Conservation (phyloP, 2,113 vertebrate genomes). For the Channa maculata region DNA sequence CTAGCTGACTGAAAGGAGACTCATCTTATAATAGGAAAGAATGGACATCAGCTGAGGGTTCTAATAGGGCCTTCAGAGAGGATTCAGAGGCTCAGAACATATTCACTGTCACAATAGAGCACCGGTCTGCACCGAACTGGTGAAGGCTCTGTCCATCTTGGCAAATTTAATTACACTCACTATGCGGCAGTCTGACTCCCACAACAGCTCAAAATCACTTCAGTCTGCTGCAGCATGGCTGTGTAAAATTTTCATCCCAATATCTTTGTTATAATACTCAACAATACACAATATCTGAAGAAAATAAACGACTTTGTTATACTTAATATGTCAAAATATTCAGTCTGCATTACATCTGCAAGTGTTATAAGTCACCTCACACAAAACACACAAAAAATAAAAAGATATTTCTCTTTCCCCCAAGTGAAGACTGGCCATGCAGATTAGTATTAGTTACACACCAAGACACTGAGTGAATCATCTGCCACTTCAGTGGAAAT, state of each 20-base stretch:
- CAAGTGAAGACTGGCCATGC: background rate
- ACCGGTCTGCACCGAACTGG: conserved; percentile 51
- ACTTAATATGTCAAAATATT: background rate
- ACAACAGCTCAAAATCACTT: conserved; percentile 49
- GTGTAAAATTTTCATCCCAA: conserved; percentile 21
- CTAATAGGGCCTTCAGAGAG: conserved; percentile 72
- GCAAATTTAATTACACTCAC: conserved; percentile 61
- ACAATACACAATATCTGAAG: background rate
- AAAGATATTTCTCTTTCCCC: background rate
- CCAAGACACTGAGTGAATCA: no score
- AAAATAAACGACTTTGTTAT: background rate
- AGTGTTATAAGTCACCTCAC: background rate
- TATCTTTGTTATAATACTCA: conserved; percentile 7
- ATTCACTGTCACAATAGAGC: conserved; percentile 62
- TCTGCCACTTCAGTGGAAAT: no score
- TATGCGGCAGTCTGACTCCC: conserved; percentile 32
- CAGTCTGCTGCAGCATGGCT: conserved; percentile 14
- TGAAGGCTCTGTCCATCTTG: conserved; percentile 47
- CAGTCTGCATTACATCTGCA: background rate
- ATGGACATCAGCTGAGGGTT: conserved; percentile 47
- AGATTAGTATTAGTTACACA: background rate
- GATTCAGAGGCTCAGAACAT: conserved; percentile 64
- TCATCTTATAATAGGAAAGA: conserved; percentile 63
- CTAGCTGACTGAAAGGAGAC: conserved; percentile 54
- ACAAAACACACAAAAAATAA: background rate